Evolutionary conservation across 2,888 invertebrate genomes (phyloP), one percentile per base, ranked within the genome.

Genomic region (Buathra laborator): DNA sequence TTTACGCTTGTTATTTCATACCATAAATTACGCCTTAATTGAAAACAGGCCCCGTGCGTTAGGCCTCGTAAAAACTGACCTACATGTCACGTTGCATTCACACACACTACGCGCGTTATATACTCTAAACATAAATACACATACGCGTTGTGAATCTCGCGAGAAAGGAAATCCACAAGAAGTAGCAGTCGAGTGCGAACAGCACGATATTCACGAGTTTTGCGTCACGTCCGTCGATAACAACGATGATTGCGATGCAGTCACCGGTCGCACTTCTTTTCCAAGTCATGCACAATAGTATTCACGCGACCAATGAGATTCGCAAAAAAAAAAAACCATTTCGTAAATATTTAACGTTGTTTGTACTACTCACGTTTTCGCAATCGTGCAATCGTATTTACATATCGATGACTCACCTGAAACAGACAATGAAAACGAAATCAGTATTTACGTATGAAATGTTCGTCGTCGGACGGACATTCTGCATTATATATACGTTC

Each of bases 21-120:
- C 74, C 51, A 68, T 70, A 70, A 78, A 81, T 75, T 78, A 78
- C 66, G 81, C 29, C 70, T 70, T 81, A 81, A 84, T 84, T 84
- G 81, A 81, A 84, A 84, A 56, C 84, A 84, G 84, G 75, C 74
- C 32, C 66, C 46, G 51, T 48, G 62, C 70, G 75, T 66, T 74
- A 16, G 70, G 48, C 43, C 71, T 83, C 71, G 51, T 80, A 86
- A 87, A 87, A 87, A 86, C 77, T 87, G 87, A 86, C 87, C 87
- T 77, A 87, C 86, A 85, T 83, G 74, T 74, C 77, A 51, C 59
- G 53, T 53, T 43, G 29, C 46, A 44, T 24, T 24, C 43, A 53
- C 14, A 29, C n/a, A 48, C 67, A 53, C 12, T 48, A 19, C 48
- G 44, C 62, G 59, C 62, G 43, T 77, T 70, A 75, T 75, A 5